A percentile compares a stretch with the other conserved stretches of the same genome.
Evolutionary conservation across 2,113 vertebrate species (phyloP).

Genomic region (Atrichornis clamosus): DNA sequence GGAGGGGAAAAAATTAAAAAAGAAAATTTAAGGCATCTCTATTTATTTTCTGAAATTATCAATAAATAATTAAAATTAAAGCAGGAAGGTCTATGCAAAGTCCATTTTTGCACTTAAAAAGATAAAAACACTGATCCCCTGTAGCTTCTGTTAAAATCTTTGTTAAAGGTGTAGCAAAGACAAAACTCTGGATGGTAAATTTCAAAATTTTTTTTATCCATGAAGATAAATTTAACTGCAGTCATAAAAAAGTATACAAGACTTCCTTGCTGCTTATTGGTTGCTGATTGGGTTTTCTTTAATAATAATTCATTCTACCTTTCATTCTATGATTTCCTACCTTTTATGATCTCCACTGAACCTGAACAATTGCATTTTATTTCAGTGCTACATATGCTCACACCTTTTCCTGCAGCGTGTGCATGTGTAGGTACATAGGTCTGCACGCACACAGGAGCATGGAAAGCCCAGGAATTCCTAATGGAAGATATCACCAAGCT

Average conservation of each 20-base stretch:
- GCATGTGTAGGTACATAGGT: background rate
- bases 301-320: background rate
- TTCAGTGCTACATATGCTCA: background rate
- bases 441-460: accelerated
- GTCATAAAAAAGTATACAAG: background rate
- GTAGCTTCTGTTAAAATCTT: background rate
- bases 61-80: background rate
- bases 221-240: background rate
- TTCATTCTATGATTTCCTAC: background rate
- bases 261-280: background rate
- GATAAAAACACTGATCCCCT: background rate
- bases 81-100: background rate
- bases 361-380: background rate
- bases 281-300: background rate
- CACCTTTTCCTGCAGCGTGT: background rate
- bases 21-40: background rate
- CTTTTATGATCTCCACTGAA: background rate
- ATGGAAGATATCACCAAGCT: background rate
- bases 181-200: background rate
- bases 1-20: accelerated
- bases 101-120: background rate
- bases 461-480: background rate
- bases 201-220: background rate
- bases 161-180: background rate
- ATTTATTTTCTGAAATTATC: background rate